Conservation (phyloP, 2,113 vertebrate genomes). For the Aspidoscelis tigris region DNA sequence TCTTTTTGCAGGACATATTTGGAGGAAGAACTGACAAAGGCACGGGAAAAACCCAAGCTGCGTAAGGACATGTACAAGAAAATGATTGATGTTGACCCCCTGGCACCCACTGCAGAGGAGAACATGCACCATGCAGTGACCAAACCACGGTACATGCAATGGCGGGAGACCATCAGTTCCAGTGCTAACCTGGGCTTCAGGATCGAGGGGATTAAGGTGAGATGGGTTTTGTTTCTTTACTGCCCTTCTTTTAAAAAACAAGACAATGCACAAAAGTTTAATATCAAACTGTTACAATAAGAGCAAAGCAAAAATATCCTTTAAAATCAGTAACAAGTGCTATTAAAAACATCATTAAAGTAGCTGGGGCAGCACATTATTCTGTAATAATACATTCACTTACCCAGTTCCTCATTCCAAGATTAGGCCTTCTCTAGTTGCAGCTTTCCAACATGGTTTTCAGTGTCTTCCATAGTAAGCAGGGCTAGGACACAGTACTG, state of each 20-base stretch:
- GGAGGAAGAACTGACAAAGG: constrained; percentile 94
- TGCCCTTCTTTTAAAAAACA: no score
- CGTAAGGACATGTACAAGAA: constrained; percentile 97
- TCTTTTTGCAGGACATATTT: constrained; percentile 87
- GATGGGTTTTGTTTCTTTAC: constrained; percentile 1
- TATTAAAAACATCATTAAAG: no score
- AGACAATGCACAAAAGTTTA: no score
- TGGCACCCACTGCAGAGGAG: constrained; percentile 89
- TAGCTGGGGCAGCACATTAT: no score
- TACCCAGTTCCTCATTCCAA: background rate
- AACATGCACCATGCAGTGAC: constrained; percentile 87
- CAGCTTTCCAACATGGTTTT: background rate
- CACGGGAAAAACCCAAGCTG: constrained; percentile 90
- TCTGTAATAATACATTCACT: no score
- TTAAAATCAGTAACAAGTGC: no score
- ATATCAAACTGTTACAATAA: no score
- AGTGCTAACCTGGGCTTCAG: constrained; percentile 95
- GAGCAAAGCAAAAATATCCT: no score
- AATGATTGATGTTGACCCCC: constrained; percentile 93
- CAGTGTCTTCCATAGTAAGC: background rate
- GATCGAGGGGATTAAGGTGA: constrained; percentile 97
- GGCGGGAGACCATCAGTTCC: constrained; percentile 97
- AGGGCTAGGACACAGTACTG: background rate
- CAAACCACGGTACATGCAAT: constrained; percentile 98
- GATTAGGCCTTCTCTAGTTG: background rate